Base-by-base conservation (phyloP, 2,797 vertebrate genomes). In the Sebastes minor region DNA sequence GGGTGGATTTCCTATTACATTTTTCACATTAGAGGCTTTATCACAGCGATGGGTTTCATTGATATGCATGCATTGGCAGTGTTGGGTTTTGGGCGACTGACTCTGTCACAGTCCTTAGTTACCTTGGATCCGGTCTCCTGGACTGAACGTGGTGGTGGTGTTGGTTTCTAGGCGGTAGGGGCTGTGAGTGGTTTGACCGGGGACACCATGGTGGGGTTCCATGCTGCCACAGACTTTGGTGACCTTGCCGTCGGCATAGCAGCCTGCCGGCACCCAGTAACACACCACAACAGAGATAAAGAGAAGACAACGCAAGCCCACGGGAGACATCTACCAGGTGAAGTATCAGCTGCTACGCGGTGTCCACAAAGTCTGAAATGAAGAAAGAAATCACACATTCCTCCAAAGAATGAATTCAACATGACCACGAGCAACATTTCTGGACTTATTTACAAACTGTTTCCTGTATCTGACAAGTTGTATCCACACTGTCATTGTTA, bases 191-290 rank as follows among this genome's bases (percentile, higher is more conserved):
- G 56, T 81, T 63, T 86, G 70, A 28, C 65, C 60, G 1, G 6
- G 6, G 27, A 0, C 9, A 11, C 59, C 22, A 12, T 91, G 90
- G 3, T 30, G 32, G 18, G 88, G 86, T 5, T 74, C 32, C 90
- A 91, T 88, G 73, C 61, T 83, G 49, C 59, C 70, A 61, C 90
- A 91, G 38, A 13, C 57, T 60, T 69, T 61, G 30, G 69, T 74
- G n/a, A 91, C 86, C 46, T 77, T 86, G 7, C 90, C 88, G 2
- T 87, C 59, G 2, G 76, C 4, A 42, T 83, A 91, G 74, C 76
- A 69, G 28, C 2, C 8, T 6, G 60, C 77, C 4, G 81, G 81
- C 4, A 18, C 33, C 72, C 71, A 84, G 64, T 46, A 23, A 13
- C 59, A 64, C 62, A 42, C 66, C 25, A 9, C 64, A 52, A 82